These are phyloP conservation scores for Andricus quercusramuli DNA, from an alignment of 2,888 invertebrate species.

Conservation along the genomic window DNA sequence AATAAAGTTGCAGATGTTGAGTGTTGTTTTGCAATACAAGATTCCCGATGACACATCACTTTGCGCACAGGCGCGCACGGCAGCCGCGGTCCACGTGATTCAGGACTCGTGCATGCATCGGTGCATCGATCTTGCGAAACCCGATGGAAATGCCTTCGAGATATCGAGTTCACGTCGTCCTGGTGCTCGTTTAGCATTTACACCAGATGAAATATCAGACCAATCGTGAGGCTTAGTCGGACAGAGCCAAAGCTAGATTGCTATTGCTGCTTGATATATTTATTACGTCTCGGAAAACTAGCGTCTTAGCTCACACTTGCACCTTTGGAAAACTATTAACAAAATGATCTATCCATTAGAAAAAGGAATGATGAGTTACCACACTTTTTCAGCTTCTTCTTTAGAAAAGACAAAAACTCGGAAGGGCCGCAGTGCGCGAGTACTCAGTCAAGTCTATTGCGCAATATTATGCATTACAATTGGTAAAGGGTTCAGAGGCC, in stretches of 20 bases:
- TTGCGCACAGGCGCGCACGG: conserved; percentile 32
- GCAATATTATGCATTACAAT: too few species aligned
- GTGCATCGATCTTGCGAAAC: conserved; percentile 42
- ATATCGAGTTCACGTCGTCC: conserved; percentile 38
- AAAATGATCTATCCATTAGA: too few species aligned
- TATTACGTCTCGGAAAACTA: neutral
- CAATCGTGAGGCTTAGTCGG: conserved; percentile 32
- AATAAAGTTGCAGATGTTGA: neutral
- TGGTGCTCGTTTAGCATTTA: conserved; percentile 41
- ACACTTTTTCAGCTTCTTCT: too few species aligned
- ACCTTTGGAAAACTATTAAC: too few species aligned
- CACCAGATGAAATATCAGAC: conserved; percentile 37
- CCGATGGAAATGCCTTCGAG: conserved; percentile 36
- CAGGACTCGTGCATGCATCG: conserved; percentile 51
- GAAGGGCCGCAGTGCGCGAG: too few species aligned
- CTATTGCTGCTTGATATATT: neutral
- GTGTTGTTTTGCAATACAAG: conserved; percentile 35
- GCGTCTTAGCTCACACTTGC: too few species aligned
- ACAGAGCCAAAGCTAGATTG: conserved; percentile 16
- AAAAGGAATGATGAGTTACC: neutral
- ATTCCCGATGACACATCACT: conserved; percentile 38
- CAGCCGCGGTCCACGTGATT: conserved; percentile 56
- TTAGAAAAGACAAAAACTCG: too few species aligned
- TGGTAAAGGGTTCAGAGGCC: too few species aligned
- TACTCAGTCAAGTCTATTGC: too few species aligned